These are phyloP conservation scores for Odontesthes bonariensis DNA, from an alignment of 2,113 vertebrate genomes.

Conservation along the genomic window DNA sequence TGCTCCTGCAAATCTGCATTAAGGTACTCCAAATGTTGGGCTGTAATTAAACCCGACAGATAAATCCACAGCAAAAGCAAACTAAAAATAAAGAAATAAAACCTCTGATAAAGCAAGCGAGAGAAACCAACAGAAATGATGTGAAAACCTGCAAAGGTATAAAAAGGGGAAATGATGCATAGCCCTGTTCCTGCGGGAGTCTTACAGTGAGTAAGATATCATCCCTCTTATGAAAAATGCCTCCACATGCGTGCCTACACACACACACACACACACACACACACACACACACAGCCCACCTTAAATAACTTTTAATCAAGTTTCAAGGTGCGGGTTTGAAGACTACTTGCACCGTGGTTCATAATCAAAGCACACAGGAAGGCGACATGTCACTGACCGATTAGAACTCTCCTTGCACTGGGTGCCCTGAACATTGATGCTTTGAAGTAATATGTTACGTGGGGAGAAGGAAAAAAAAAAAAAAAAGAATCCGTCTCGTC, in stretches of 20 bases:
- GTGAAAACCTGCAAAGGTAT: slow-evolving; percentile 72
- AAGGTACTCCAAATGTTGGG: slow-evolving; percentile 67
- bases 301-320: slow-evolving; percentile 80
- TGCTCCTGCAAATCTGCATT: slow-evolving; percentile 61
- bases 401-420: slow-evolving; percentile 28
- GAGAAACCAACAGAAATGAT: slow-evolving; percentile 54
- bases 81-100: slow-evolving; percentile 19
- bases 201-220: slow-evolving; percentile 73
- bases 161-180: slow-evolving; percentile 74
- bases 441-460: background rate
- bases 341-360: slow-evolving; percentile 56
- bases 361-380: slow-evolving; percentile 65
- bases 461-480: background rate
- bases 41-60: slow-evolving; percentile 66
- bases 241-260: background rate
- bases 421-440: slow-evolving; percentile 10
- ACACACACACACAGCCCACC: slow-evolving; percentile 25
- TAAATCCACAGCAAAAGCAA: slow-evolving; percentile 60
- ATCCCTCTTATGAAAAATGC: slow-evolving; percentile 78
- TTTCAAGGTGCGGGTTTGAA: slow-evolving; percentile 62
- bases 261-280: background rate
- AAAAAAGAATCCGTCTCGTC: background rate
- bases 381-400: slow-evolving; percentile 31
- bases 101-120: slow-evolving; percentile 36
- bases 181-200: slow-evolving; percentile 69